Evolutionary conservation across 1,140 invertebrate species (phyloP), one percentile per base, ranked within the genome.

Genomic region (Magallana angulata): DNA sequence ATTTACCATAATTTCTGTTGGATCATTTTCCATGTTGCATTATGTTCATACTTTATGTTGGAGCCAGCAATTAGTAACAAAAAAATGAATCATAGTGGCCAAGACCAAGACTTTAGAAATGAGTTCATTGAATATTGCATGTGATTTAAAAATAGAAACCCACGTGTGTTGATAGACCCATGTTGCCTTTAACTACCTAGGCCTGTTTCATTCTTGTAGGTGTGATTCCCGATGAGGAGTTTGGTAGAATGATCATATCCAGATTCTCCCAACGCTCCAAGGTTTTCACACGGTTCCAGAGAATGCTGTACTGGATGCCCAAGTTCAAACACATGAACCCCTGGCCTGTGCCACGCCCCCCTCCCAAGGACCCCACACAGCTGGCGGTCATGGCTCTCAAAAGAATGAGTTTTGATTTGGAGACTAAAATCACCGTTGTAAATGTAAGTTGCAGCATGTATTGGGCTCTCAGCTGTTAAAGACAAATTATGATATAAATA

Each of bases 281-380:
- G 93, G 97, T 97, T 0, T 93, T 98, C 14, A 95, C 97, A 87
- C 99, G 98, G 93, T 97, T 96, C 93, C 97, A 97, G 95, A 96
- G 98, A 80, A 98, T 99, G 97, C 96, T 98, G 96, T 99, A 99
- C 93, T 99, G 99, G 99, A 97, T 99, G 97, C 98, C 98, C 5
- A 99, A 99, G 94, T 98, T 99, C 92, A 97, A 97, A 92, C 97
- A 99, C 94, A 93, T 97, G 0, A 98, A 98, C 90, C 99, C 99
- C 2, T 99, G 97, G 96, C 96, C 96, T 1, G 93, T 99, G 64
- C 98, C 98, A 0, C 95, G 96, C 58, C 96, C 87, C 9, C 88
- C 93, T 5, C 92, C 93, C 4, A 83, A 90, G 7, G 89, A 98
- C 92, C 95, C 96, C 1, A 95, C 97, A 8, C 97, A 98, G 94